phyloP scores from a whole-genome alignment of 1,140 invertebrate species.

The Drosophila erecta region DNA sequence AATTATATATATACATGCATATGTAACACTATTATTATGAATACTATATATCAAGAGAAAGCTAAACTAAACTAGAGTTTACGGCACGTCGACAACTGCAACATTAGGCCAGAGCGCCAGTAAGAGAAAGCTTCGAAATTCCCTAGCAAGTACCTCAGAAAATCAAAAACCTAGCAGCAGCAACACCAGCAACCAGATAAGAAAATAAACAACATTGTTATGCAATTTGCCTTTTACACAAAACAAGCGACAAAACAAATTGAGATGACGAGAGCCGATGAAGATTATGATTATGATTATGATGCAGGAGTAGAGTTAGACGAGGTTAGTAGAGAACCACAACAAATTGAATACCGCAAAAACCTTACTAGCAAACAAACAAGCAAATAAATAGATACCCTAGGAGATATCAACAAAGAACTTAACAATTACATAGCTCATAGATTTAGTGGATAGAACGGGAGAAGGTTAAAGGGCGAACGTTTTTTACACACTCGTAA shows the following conservation, averaged over 20 bases:
- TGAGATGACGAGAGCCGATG: constrained; percentile 23
- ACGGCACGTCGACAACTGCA: constrained; percentile 18
- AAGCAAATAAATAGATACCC: constrained; percentile 63
- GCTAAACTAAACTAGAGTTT: constrained; percentile 18
- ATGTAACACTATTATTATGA: constrained; percentile 56
- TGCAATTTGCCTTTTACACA: constrained; percentile 70
- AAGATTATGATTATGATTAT: constrained; percentile 7
- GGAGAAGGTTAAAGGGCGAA: constrained; percentile 3
- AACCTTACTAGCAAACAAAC: constrained; percentile 76
- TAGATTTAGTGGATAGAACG: constrained; percentile 25
- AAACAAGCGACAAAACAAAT: constrained; percentile 37
- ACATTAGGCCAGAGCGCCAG: constrained; percentile 21
- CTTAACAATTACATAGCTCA: constrained; percentile 57
- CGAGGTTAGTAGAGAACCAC: constrained; percentile 36
- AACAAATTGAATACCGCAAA: constrained; percentile 70
- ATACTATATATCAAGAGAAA: constrained; percentile 42
- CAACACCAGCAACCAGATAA: constrained; percentile 22
- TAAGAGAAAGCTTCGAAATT: constrained; percentile 63
- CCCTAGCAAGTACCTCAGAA: constrained; percentile 72
- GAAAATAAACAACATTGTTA: constrained; percentile 50
- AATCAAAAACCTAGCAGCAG: constrained; percentile 16
- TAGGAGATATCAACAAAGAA: constrained; percentile 52
- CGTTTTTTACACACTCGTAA: constrained; percentile 51
- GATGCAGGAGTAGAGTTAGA: constrained; percentile 4
- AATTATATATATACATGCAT: constrained; percentile 51